Percentiles rank a stretch among this genome's conserved stretches.
Evolutionary conservation across 1,140 invertebrate species (phyloP).

Genomic region (Pristionchus pacificus): DNA sequence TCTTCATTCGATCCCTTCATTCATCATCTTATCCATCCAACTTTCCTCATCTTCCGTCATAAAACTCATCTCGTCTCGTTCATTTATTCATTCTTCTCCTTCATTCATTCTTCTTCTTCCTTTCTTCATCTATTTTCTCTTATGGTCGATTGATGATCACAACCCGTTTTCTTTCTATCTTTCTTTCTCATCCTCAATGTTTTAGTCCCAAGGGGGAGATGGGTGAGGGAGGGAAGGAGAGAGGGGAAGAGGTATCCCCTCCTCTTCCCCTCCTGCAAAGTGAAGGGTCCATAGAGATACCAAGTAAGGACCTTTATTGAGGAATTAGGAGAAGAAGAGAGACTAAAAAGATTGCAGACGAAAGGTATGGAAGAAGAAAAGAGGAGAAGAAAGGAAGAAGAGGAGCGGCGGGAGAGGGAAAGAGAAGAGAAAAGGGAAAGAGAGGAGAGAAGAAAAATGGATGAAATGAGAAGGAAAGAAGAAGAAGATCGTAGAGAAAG

Average conservation of each 20-base stretch:
- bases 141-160: too few relatives aligned
- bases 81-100: too few relatives aligned
- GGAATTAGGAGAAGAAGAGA: slow-evolving; percentile 1
- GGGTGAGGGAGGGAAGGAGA: not conserved
- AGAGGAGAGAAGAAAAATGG: slow-evolving; percentile 5
- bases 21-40: too few relatives aligned
- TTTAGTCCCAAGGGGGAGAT: not conserved
- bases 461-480: not conserved
- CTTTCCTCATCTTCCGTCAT: too few relatives aligned
- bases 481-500: not conserved
- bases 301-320: not conserved
- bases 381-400: slow-evolving; percentile 2
- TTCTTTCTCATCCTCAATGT: too few relatives aligned
- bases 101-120: too few relatives aligned
- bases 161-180: too few relatives aligned
- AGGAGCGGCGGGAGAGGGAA: not conserved
- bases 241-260: not conserved
- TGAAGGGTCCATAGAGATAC: not conserved
- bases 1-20: too few relatives aligned
- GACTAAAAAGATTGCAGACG: not conserved
- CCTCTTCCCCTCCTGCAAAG: too few relatives aligned
- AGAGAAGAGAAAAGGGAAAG: not conserved
- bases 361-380: slow-evolving; percentile 3
- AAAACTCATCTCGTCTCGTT: too few relatives aligned
- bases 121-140: too few relatives aligned